A percentile compares a stretch with the other conserved stretches of the same genome.
These are phyloP conservation scores for Leucophora obtusa DNA, from an alignment of 2,888 invertebrate species.

Conservation along the genomic window DNA sequence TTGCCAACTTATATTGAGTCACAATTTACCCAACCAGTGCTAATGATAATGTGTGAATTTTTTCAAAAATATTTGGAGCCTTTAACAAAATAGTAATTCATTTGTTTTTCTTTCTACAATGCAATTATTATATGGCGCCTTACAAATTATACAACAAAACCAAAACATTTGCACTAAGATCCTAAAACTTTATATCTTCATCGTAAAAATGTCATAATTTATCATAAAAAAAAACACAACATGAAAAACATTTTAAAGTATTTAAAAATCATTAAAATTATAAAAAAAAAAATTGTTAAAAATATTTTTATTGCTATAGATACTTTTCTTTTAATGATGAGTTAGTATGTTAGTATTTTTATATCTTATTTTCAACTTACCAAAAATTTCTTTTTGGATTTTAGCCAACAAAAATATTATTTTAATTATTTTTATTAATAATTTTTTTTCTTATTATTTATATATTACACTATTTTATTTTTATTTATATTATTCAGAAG, in stretches of 20 bases:
- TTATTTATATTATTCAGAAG: no score
- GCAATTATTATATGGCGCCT: slow-evolving; percentile 11
- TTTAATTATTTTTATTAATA: slow-evolving; percentile 41
- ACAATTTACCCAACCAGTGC: neutral
- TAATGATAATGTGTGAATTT: neutral
- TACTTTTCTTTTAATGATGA: neutral
- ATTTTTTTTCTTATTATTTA: neutral
- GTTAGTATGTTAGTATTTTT: neutral
- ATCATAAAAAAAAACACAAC: neutral
- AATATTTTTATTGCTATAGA: neutral
- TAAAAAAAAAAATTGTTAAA: slow-evolving; percentile 2
- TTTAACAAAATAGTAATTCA: neutral
- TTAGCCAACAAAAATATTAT: slow-evolving; percentile 32
- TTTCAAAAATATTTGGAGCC: neutral
- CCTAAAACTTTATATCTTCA: neutral
- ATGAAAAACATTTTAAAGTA: neutral
- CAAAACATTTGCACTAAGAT: slow-evolving; percentile 4
- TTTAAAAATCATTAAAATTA: slow-evolving; percentile 1
- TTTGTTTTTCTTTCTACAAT: neutral
- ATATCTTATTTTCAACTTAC: slow-evolving; percentile 29
- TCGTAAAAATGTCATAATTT: slow-evolving; percentile 48
- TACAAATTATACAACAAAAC: slow-evolving; percentile 21
- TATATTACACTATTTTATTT: no score
- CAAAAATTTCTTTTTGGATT: slow-evolving; percentile 27
- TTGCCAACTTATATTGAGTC: neutral